phyloP scores from a whole-genome alignment of 2,113 vertebrate genomes.

The Psammodynastes pulverulentus region DNA sequence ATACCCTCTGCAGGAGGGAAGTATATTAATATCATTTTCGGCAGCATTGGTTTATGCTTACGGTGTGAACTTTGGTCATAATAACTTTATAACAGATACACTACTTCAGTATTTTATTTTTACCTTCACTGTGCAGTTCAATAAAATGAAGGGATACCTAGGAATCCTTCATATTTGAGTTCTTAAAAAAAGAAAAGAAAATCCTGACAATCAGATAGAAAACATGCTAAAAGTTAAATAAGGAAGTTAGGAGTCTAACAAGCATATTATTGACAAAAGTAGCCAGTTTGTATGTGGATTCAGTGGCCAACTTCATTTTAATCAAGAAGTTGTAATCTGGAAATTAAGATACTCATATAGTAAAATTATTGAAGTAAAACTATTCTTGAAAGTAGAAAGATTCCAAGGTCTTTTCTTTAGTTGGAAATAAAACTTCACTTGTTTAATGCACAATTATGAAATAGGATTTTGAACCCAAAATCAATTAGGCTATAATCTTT shows the following conservation, averaged over 20 bases:
- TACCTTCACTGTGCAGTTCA: background rate
- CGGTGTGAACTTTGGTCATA: background rate
- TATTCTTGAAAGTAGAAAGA: background rate
- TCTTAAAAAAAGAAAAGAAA: background rate
- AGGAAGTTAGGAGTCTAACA: background rate
- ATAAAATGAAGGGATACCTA: background rate
- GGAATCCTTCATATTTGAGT: background rate
- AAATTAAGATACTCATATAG: background rate
- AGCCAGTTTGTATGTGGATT: background rate
- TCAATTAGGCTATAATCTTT: background rate
- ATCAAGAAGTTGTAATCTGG: background rate
- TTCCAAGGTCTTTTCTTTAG: background rate
- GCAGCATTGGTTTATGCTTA: background rate
- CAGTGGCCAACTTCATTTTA: background rate
- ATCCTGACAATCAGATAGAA: background rate
- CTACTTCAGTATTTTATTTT: background rate
- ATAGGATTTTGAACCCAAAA: background rate
- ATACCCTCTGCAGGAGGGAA: background rate
- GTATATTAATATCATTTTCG: background rate
- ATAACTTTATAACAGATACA: background rate
- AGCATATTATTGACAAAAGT: background rate
- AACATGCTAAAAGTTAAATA: background rate
- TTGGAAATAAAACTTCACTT: background rate
- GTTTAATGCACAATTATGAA: background rate
- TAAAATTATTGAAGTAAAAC: background rate